Percentiles rank a stretch among this genome's conserved stretches.
Evolutionary conservation across 2,797 vertebrate genomes (phyloP).

Genomic region (Cynopterus sphinx): DNA sequence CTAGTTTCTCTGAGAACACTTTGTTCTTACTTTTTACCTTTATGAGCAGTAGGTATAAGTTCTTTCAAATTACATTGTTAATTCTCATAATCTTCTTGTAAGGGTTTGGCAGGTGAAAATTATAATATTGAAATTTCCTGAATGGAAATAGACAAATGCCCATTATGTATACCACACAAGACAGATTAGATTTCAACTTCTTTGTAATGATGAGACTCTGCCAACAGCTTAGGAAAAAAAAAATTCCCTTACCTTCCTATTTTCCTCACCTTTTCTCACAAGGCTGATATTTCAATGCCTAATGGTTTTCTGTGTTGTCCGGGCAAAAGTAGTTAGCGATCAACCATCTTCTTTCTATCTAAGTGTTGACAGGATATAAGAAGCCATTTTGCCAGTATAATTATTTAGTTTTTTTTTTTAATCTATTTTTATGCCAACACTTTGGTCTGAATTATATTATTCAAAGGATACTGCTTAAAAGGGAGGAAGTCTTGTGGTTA

Average conservation of each 20-base stretch:
- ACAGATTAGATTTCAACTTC: constrained; percentile 56
- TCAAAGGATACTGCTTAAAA: constrained; percentile 21
- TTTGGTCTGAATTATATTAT: constrained; percentile 42
- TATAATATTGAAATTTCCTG: constrained; percentile 56
- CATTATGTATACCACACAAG: neutral
- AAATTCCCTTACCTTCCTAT: neutral
- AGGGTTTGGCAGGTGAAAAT: constrained; percentile 56
- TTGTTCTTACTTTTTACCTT: constrained; percentile 62
- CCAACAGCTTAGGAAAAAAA: neutral
- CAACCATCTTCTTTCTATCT: neutral
- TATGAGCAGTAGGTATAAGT: constrained; percentile 27
- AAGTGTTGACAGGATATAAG: neutral
- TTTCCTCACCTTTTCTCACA: neutral
- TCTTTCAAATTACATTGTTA: constrained; percentile 52
- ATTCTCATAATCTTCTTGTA: constrained; percentile 35
- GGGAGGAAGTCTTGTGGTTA: neutral
- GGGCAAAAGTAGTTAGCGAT: neutral
- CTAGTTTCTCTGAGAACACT: constrained; percentile 39
- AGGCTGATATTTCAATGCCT: neutral
- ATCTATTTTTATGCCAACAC: constrained; percentile 17
- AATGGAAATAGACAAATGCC: constrained; percentile 52
- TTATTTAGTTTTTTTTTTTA: neutral
- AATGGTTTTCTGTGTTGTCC: neutral
- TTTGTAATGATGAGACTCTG: constrained; percentile 3
- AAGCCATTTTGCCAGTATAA: constrained; percentile 2